Base-by-base conservation (phyloP, 2,113 vertebrate species). In the Leucopternis melanops region DNA sequence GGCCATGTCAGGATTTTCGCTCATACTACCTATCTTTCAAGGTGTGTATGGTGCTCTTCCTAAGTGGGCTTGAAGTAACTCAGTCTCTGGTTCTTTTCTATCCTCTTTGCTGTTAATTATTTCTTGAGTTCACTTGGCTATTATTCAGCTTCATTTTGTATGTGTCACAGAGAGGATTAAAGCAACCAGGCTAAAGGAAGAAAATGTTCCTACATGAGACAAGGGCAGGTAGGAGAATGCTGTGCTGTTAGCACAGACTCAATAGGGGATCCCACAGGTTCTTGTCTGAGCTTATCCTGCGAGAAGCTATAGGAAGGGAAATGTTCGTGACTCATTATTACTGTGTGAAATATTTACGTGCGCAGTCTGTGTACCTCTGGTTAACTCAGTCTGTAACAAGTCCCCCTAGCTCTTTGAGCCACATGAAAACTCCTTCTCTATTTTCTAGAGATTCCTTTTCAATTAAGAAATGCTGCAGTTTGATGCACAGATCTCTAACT, bases 11-110 rank as follows among this genome's bases (percentile, higher is more conserved):
- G 50, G 42, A 49, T 4, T 66, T 63, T 59, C 32, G 23, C 10
- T 85, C 47, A 11, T 0, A 0, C 8, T 45, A 1, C 40, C 15
- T 31, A 0, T 25, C 29, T 38, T 34, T 54, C 25, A 19, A 80
- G 23, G 26, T 59, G 8, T 55, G 11, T 6, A 2, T 10, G 9
- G 15, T 55, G 26, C 22, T 65, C 22, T 78, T 75, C 21, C 38
- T 45, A 38, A 36, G 11, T 0, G 1, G 31, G 12, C 40, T 62
- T 8, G 12, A 72, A 57, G 58, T 25, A 52, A 32, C 27, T 72
- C 26, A 17, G 23, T 52, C n/a, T 84, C 62, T 47, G 25, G 3
- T 26, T 82, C 44, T 81, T 71, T 44, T 36, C 40, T 44, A 0
- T 47, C 32, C n/a, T 77, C 49, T 71, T 67, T 70, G 27, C 38